Percentiles rank a stretch among this genome's conserved stretches.
These are phyloP conservation scores for Vultur gryphus DNA, from an alignment of 2,797 vertebrate genomes.

Conservation along the genomic window DNA sequence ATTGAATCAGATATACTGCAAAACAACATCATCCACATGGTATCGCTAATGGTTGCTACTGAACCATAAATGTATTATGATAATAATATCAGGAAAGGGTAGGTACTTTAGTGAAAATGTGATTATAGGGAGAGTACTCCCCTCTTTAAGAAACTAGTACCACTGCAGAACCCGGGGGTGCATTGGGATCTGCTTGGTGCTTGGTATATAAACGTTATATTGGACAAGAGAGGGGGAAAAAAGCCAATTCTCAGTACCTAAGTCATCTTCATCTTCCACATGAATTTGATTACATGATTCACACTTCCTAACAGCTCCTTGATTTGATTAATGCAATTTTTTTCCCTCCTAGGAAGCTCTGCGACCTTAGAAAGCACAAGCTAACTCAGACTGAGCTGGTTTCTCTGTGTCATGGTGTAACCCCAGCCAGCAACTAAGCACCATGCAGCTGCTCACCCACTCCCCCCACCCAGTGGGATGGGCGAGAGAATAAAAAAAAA, in stretches of 20 bases:
- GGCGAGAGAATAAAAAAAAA: too few relatives aligned
- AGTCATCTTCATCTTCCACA: neutral
- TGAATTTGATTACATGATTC: neutral
- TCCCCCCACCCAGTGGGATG: too few relatives aligned
- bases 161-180: neutral
- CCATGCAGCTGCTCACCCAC: too few relatives aligned
- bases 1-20: neutral
- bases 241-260: neutral
- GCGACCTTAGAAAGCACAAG: neutral
- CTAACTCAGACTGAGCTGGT: neutral
- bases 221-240: neutral
- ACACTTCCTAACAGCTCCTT: neutral
- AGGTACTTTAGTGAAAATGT: neutral
- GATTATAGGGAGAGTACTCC: neutral
- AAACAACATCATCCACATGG: neutral
- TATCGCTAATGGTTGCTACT: neutral
- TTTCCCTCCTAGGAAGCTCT: neutral
- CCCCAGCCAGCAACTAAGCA: too few relatives aligned
- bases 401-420: neutral
- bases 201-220: neutral
- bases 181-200: neutral
- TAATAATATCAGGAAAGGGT: neutral
- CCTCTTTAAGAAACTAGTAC: neutral
- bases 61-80: neutral
- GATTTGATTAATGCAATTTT: neutral